A percentile compares a stretch with the other conserved stretches of the same genome.
phyloP scores from a whole-genome alignment of 2,113 vertebrate genomes.

The Petrocephalus zakoni region DNA sequence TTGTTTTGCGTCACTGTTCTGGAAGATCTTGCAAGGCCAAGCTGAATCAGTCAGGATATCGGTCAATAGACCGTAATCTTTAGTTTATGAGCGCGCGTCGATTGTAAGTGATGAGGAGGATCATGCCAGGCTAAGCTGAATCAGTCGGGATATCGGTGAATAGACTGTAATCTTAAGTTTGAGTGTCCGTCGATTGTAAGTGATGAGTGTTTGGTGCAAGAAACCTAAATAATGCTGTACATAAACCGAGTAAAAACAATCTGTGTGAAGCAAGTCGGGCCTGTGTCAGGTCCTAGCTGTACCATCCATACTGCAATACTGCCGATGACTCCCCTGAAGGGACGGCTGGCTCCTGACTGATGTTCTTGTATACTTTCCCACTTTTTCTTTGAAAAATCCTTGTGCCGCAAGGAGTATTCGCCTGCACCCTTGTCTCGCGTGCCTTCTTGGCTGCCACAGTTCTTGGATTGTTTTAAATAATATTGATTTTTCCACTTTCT shows the following conservation, averaged over 20 bases:
- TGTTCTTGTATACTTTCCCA: background rate
- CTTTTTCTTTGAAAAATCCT: background rate
- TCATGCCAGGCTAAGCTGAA: background rate
- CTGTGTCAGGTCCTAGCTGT: background rate
- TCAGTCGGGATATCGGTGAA: background rate
- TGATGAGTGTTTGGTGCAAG: background rate
- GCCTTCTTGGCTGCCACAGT: background rate
- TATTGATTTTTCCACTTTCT: conserved; percentile 1
- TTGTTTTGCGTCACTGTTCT: background rate
- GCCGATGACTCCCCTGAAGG: background rate
- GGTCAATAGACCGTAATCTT: background rate
- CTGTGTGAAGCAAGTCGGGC: background rate
- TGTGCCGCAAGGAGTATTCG: background rate
- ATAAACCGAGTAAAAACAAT: background rate
- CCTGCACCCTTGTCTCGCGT: background rate
- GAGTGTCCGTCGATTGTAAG: background rate
- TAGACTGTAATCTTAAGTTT: background rate
- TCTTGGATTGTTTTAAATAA: background rate
- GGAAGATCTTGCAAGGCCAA: background rate
- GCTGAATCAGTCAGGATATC: background rate
- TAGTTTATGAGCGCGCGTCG: background rate
- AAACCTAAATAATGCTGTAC: background rate
- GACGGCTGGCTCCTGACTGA: background rate
- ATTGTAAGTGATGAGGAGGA: background rate
- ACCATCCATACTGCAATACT: background rate